These are phyloP conservation scores for Cebus imitator DNA, from an alignment of 2,113 vertebrate genomes.

Conservation along the genomic window DNA sequence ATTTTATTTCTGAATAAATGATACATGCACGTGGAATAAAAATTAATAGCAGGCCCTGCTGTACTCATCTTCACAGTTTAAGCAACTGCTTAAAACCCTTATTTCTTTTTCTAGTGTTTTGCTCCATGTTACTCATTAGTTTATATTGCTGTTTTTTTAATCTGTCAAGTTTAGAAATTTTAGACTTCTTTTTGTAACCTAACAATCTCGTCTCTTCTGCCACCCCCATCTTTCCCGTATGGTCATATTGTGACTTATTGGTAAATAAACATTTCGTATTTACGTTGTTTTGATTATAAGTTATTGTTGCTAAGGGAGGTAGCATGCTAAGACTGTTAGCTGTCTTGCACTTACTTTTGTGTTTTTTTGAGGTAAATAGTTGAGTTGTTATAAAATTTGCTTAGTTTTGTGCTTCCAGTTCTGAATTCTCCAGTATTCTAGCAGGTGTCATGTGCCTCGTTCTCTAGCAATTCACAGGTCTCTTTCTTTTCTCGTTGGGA, in stretches of 20 bases:
- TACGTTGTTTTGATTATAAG: not conserved
- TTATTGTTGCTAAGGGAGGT: not conserved
- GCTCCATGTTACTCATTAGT: not conserved
- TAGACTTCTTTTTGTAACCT: not conserved
- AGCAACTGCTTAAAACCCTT: not conserved
- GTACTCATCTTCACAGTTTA: not conserved
- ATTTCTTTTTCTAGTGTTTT: not conserved
- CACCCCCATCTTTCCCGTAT: not conserved
- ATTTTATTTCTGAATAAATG: constrained; percentile 12
- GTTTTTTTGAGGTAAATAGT: not conserved
- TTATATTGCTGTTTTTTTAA: not conserved
- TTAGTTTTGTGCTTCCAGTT: constrained; percentile 1
- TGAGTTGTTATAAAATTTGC: not conserved
- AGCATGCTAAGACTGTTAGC: not conserved
- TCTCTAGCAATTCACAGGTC: not conserved
- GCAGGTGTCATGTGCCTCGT: not conserved
- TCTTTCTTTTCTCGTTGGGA: not conserved
- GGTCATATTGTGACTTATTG: not conserved
- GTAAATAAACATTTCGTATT: not conserved
- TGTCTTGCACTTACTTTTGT: not conserved
- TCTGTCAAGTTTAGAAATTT: not conserved
- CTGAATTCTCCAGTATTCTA: not conserved
- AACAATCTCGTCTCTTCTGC: not conserved
- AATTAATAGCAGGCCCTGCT: not conserved
- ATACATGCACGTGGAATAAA: not conserved